A percentile compares a stretch with the other conserved stretches of the same genome.
These are phyloP conservation scores for Pachyrhynchus sulphureomaculatus DNA, from an alignment of 1,140 invertebrate species.

Conservation along the genomic window DNA sequence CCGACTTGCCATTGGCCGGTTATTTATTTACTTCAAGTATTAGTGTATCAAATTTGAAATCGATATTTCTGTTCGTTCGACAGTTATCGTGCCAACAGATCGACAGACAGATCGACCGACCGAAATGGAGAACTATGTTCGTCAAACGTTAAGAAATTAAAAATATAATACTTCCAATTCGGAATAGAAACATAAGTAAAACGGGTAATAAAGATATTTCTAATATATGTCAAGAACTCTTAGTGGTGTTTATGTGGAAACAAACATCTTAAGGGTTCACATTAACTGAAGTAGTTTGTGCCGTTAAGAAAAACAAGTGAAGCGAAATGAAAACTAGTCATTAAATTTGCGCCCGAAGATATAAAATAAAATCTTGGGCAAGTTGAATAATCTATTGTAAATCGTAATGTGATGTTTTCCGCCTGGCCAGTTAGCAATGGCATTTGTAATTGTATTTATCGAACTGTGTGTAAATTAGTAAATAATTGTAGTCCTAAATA, in stretches of 20 bases:
- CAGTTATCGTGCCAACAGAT: too few relatives aligned
- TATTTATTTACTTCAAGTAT: too few relatives aligned
- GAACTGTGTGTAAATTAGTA: constrained; percentile 45
- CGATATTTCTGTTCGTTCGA: too few relatives aligned
- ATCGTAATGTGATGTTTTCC: constrained; percentile 24
- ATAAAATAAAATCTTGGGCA: constrained; percentile 24
- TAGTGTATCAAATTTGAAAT: too few relatives aligned
- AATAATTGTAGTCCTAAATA: constrained; percentile 46
- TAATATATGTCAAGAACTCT: constrained; percentile 2
- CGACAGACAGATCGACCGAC: too few relatives aligned
- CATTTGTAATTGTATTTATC: constrained; percentile 47
- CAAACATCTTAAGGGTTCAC: constrained; percentile 24
- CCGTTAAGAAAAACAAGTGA: constrained; percentile 22
- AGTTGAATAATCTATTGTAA: constrained; percentile 28
- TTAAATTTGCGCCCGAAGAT: constrained; percentile 26
- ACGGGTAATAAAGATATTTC: too few relatives aligned
- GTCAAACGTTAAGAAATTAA: too few relatives aligned
- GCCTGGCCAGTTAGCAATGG: constrained; percentile 11
- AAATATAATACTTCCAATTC: too few relatives aligned
- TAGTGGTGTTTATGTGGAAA: constrained; percentile 1
- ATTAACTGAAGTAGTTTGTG: constrained; percentile 22
- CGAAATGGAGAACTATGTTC: too few relatives aligned
- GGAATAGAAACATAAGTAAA: too few relatives aligned
- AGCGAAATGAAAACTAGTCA: constrained; percentile 11
- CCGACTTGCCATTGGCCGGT: too few relatives aligned